Evolutionary conservation across 2,113 vertebrate species (phyloP).

Genomic region (Rhabdornis inornatus): DNA sequence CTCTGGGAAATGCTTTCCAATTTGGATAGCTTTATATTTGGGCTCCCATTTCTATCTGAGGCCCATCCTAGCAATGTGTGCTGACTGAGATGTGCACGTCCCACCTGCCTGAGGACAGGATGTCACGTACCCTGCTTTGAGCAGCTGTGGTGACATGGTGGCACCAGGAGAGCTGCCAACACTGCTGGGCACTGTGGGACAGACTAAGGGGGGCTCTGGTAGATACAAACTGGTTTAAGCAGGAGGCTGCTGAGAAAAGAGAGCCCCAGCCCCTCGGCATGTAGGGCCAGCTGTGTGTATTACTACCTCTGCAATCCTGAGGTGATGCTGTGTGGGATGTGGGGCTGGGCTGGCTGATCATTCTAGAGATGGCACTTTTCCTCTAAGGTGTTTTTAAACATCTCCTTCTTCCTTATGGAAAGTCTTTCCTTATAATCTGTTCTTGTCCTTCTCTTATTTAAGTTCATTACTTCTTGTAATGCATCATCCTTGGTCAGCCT

Average conservation of each 20-base stretch:
- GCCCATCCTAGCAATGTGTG: neutral
- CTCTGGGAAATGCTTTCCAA: neutral
- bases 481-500: conserved; percentile 58
- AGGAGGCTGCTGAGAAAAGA: neutral
- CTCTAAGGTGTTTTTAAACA: neutral
- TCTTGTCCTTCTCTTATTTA: conserved; percentile 34
- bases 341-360: neutral
- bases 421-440: neutral
- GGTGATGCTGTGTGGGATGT: neutral
- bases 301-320: fast-evolving
- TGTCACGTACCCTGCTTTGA: neutral
- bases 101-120: neutral
- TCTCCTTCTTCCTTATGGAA: neutral
- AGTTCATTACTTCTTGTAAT: conserved; percentile 8
- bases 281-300: neutral
- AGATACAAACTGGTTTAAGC: neutral
- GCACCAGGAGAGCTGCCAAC: neutral
- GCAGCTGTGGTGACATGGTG: neutral
- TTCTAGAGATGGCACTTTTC: neutral
- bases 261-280: neutral
- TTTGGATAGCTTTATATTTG: neutral
- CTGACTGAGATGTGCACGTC: neutral
- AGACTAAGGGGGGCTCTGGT: neutral
- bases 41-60: neutral
- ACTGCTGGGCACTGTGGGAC: neutral